Base-by-base conservation (phyloP, 2,113 vertebrate genomes). In the Thomomys bottae region DNA sequence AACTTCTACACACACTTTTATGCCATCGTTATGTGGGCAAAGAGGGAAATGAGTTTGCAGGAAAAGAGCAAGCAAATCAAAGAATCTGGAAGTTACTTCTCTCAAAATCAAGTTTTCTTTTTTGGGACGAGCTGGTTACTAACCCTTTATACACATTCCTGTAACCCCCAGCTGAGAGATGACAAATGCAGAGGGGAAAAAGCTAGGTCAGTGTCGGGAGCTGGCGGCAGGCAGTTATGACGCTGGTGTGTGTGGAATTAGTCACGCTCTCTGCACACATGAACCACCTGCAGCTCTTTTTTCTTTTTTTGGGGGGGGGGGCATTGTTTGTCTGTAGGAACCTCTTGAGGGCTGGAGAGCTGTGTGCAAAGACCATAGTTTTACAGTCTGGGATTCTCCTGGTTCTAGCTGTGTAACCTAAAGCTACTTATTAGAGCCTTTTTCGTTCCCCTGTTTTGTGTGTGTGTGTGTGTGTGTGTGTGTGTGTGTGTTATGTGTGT, bases 121-220 rank as follows among this genome's bases (percentile, higher is more conserved):
- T 79, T 57, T 0, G 67, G 45, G 86, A 61, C 66, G 85, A 78
- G 21, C 61, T 63, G 68, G 49, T 28, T 24, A 38, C 61, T 87
- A 72, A 87, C 61, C 30, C 57, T 85, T 92, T 10, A 15, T 78
- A 49, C 75, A 80, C 78, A 87, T 93, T 76, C 17, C 67, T 24
- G 3, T 40, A 28, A 68, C 66, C 77, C 78, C 88, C n/a, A 45
- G 61, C 75, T 8, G 54, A 93, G 83, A 84, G 71, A 88, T 95
- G 95, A 92, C 89, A 88, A 64, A 92, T 76, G 89, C 36, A 59
- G 84, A 83, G 40, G 45, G 42, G 5, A 83, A 49, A 81, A 84
- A 83, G 61, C 73, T 85, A 34, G 34, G 77, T 87, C 93, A 54
- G 64, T 54, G 72, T n/a, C 30, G 49, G 36, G 80, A 77, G 54